A percentile compares a stretch with the other conserved stretches of the same genome.
phyloP scores from a whole-genome alignment of 2,888 invertebrate species.

The Caenorhabditis afra region DNA sequence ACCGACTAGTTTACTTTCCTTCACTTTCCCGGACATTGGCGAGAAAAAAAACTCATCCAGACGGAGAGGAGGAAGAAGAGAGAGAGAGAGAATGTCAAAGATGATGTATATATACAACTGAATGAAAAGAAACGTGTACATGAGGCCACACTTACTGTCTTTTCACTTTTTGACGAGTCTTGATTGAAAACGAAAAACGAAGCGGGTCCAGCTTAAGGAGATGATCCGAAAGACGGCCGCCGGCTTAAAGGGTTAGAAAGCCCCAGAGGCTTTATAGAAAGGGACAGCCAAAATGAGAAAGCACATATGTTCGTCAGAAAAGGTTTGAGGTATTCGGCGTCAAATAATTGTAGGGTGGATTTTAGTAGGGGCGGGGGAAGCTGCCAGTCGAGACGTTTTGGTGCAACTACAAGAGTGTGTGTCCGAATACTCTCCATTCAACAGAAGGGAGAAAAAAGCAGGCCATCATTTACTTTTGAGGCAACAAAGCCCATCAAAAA shows the following conservation, averaged over 20 bases:
- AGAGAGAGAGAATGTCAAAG: too few species aligned
- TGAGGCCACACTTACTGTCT: conserved; percentile 49
- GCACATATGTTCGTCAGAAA: not conserved
- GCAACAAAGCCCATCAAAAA: conserved; percentile 19
- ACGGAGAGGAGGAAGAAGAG: conserved; percentile 22
- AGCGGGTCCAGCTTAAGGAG: conserved; percentile 45
- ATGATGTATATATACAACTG: conserved; percentile 52
- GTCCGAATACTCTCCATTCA: too few species aligned
- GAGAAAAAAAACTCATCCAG: conserved; percentile 36
- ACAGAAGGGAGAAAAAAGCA: conserved; percentile 9
- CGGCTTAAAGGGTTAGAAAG: conserved; percentile 23
- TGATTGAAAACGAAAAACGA: conserved; percentile 46
- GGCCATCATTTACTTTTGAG: conserved; percentile 17
- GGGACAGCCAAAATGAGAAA: not conserved
- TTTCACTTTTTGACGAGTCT: conserved; percentile 54
- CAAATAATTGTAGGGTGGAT: conserved; percentile 42
- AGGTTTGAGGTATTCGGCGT: conserved; percentile 1
- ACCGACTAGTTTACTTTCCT: conserved; percentile 62
- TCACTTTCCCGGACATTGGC: conserved; percentile 50
- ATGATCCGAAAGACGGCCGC: conserved; percentile 20
- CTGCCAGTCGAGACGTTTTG: not conserved
- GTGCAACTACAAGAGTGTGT: not conserved
- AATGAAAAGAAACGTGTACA: conserved; percentile 55
- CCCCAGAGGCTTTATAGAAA: not conserved
- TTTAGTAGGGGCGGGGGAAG: conserved; percentile 18